Percentiles rank a stretch among this genome's conserved stretches.
phyloP scores from a whole-genome alignment of 2,888 invertebrate species.

The Lobophora halterata region DNA sequence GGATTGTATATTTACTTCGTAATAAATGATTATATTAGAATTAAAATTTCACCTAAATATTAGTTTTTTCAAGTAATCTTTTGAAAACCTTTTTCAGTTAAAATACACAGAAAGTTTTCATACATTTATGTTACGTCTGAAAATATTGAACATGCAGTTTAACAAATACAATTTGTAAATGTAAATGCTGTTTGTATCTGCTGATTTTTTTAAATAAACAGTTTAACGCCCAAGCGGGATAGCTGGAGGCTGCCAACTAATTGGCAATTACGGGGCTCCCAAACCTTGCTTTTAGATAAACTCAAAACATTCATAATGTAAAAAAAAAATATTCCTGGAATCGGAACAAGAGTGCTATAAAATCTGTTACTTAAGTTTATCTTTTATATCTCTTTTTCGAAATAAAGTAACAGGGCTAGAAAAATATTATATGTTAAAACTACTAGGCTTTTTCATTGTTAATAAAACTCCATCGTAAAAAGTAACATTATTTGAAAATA shows the following conservation, averaged over 20 bases:
- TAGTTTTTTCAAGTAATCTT: no score
- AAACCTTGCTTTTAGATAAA: conserved; percentile 38
- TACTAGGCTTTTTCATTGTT: no score
- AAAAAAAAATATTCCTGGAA: conserved; percentile 2
- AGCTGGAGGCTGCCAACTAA: conserved; percentile 40
- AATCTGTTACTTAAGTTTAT: not conserved
- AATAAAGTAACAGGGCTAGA: no score
- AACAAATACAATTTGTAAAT: conserved; percentile 3
- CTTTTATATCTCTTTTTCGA: not conserved
- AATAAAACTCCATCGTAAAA: no score
- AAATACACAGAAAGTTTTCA: no score
- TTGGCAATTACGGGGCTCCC: conserved; percentile 49
- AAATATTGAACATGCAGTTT: conserved; percentile 4
- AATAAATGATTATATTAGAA: no score
- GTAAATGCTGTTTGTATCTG: conserved; percentile 7
- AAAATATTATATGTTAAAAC: no score
- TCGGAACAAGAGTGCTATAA: not conserved
- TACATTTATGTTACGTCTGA: not conserved
- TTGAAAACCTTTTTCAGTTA: no score
- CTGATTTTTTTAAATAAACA: conserved; percentile 26
- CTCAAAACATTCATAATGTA: conserved; percentile 25
- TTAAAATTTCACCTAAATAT: no score
- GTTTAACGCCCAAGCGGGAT: conserved; percentile 29
- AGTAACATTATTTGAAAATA: no score
- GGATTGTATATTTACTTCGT: no score